Evolutionary conservation across 2,113 vertebrate species (phyloP).

Genomic region (Sardina pilchardus): DNA sequence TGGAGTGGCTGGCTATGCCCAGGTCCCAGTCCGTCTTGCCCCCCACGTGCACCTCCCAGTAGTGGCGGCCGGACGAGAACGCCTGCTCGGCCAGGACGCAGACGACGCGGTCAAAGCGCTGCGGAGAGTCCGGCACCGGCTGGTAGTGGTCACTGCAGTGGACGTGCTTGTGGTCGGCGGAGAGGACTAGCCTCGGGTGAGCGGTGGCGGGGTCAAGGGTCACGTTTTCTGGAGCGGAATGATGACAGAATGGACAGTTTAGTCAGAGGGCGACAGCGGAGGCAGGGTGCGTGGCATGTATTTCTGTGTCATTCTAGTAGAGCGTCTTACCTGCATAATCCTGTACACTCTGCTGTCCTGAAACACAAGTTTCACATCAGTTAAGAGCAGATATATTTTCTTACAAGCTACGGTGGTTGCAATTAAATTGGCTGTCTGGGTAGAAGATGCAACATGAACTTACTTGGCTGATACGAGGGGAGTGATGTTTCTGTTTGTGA

Average conservation of each 20-base stretch:
- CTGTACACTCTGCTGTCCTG: constrained; percentile 63
- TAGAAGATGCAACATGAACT: neutral
- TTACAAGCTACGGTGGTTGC: neutral
- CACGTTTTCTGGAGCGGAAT: constrained; percentile 57
- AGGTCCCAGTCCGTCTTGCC: constrained; percentile 75
- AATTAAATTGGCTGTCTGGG: neutral
- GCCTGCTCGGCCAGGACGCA: constrained; percentile 66
- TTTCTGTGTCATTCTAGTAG: no score
- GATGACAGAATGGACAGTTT: neutral
- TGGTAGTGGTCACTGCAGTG: constrained; percentile 61
- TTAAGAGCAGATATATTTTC: neutral
- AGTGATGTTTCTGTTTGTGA: constrained; percentile 8
- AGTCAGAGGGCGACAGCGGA: no score
- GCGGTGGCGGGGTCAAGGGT: constrained; percentile 67
- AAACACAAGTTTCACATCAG: constrained; percentile 13
- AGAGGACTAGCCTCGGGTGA: constrained; percentile 71
- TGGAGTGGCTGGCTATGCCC: constrained; percentile 62
- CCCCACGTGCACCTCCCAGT: constrained; percentile 71
- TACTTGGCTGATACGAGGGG: constrained; percentile 42
- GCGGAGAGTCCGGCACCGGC: constrained; percentile 42
- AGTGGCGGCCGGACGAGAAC: constrained; percentile 69
- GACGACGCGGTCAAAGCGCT: constrained; percentile 72
- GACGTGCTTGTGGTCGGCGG: constrained; percentile 64
- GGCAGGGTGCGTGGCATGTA: no score
- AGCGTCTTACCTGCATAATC: constrained; percentile 65